Conservation (phyloP, 2,888 invertebrate species). For the Agonopterix arenella region DNA sequence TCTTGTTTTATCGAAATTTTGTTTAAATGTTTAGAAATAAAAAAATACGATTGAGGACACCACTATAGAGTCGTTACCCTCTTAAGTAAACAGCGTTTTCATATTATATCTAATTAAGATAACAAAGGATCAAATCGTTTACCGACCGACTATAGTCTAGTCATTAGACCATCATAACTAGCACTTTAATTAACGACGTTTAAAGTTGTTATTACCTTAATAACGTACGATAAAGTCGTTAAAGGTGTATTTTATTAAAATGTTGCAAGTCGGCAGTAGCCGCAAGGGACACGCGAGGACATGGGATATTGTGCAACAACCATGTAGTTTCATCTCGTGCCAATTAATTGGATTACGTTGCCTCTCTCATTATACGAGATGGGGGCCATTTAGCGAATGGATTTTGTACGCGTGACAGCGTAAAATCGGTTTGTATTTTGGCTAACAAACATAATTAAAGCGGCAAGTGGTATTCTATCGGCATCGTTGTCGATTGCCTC, state of each 20-base stretch:
- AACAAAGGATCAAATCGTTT: too few species aligned
- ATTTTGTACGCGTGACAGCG: slow-evolving; percentile 52
- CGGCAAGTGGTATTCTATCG: slow-evolving; percentile 13
- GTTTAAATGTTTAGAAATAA: too few species aligned
- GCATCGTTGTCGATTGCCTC: neutral
- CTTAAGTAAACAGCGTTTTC: too few species aligned
- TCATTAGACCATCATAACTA: too few species aligned
- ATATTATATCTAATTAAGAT: too few species aligned
- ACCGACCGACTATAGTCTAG: too few species aligned
- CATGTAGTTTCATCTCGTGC: slow-evolving; percentile 50
- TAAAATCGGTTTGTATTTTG: slow-evolving; percentile 45
- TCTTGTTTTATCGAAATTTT: too few species aligned
- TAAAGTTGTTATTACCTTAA: too few species aligned
- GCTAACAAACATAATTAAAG: slow-evolving; percentile 48
- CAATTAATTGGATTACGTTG: slow-evolving; percentile 66
- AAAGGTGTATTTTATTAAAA: slow-evolving; percentile 17
- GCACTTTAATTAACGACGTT: too few species aligned
- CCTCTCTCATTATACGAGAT: slow-evolving; percentile 59
- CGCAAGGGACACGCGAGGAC: slow-evolving; percentile 5
- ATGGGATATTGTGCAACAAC: slow-evolving; percentile 26
- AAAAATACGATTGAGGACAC: too few species aligned
- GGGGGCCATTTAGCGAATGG: slow-evolving; percentile 58
- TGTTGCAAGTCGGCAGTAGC: slow-evolving; percentile 14
- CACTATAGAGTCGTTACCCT: too few species aligned
- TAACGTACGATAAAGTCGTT: neutral